Evolutionary conservation across 1,140 invertebrate genomes (phyloP).

Genomic region (Metopolophium dirhodum): DNA sequence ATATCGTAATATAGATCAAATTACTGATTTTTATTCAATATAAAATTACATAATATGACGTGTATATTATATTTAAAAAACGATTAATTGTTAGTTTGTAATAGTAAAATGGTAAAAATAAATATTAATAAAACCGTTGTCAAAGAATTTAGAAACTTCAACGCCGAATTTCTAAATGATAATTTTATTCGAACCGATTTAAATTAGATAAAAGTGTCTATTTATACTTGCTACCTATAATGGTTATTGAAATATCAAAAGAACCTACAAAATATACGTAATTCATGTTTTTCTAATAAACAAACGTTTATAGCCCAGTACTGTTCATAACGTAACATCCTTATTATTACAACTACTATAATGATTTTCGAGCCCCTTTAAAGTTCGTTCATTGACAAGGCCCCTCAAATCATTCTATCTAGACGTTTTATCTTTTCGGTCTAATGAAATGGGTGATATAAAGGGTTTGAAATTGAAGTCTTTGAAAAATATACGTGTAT

Average conservation of each 20-base stretch:
- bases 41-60: background rate
- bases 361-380: background rate
- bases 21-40: background rate
- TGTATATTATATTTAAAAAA: background rate
- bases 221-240: background rate
- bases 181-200: background rate
- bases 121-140: background rate
- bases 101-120: background rate
- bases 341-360: background rate
- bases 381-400: background rate
- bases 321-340: background rate
- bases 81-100: background rate
- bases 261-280: background rate
- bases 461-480: background rate
- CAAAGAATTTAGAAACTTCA: background rate
- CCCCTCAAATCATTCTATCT: background rate
- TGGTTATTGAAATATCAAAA: background rate
- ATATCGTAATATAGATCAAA: background rate
- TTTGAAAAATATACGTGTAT: background rate
- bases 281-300: background rate
- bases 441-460: background rate
- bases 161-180: background rate
- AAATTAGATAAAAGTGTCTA: background rate
- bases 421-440: constrained; percentile 4
- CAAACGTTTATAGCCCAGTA: background rate